Conservation (phyloP, 2,113 vertebrate species). For the Chrysochloris asiatica region DNA sequence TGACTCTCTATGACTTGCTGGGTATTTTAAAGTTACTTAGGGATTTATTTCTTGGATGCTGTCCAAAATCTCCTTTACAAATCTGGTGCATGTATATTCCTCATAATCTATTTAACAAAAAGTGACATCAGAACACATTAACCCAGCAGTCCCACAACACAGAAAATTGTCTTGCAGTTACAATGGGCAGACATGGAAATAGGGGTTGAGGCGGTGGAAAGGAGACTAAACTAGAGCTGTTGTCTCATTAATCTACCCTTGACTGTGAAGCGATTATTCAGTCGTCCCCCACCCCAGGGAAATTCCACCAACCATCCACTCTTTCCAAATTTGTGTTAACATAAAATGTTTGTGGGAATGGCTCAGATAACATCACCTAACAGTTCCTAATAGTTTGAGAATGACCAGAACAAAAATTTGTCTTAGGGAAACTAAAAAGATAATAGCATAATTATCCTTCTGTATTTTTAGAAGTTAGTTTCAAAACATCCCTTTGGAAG, state of each 20-base stretch:
- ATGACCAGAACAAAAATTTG: slow-evolving; percentile 18
- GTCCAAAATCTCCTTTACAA: slow-evolving; percentile 71
- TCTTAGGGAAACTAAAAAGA: not conserved
- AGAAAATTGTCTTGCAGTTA: slow-evolving; percentile 59
- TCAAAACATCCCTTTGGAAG: not conserved
- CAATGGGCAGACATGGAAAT: not conserved
- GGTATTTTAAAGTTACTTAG: slow-evolving; percentile 48
- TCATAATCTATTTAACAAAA: slow-evolving; percentile 34
- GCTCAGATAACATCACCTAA: not conserved
- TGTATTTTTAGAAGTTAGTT: not conserved
- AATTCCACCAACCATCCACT: slow-evolving; percentile 6
- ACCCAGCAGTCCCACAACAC: slow-evolving; percentile 44
- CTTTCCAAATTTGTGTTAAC: slow-evolving; percentile 15
- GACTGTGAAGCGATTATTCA: not conserved
- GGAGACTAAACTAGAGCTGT: not conserved
- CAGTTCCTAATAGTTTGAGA: not conserved
- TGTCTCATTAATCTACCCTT: slow-evolving; percentile 11
- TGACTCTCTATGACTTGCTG: not conserved
- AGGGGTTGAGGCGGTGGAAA: not conserved
- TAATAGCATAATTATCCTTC: not conserved
- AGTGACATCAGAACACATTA: slow-evolving; percentile 57
- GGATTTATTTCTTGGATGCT: slow-evolving; percentile 70
- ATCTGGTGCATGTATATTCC: slow-evolving; percentile 32
- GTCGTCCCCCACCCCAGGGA: not conserved
- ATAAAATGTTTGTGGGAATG: slow-evolving; percentile 5